Evolutionary conservation across 2,888 invertebrate species (phyloP).

Genomic region (Philopedon plagiatum): DNA sequence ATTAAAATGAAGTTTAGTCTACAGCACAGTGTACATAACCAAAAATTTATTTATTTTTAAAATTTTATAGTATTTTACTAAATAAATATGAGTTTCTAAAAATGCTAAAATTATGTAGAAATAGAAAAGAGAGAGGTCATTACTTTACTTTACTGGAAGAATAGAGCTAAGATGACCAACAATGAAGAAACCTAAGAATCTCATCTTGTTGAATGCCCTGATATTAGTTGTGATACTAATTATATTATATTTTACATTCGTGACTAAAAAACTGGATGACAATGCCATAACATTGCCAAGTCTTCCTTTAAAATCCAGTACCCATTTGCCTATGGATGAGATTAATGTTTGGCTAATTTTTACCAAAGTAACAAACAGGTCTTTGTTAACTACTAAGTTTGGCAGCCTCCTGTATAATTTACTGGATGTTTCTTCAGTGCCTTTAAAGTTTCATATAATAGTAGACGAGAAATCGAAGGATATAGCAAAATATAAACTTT

Average conservation of each 20-base stretch:
- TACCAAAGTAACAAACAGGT: slow-evolving; percentile 72
- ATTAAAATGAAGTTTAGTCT: no score
- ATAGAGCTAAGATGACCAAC: slow-evolving; percentile 36
- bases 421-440: slow-evolving; percentile 69
- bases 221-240: slow-evolving; percentile 55
- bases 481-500: slow-evolving; percentile 70
- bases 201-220: slow-evolving; percentile 55
- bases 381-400: slow-evolving; percentile 71
- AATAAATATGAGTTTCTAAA: no score
- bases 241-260: slow-evolving; percentile 55
- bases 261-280: slow-evolving; percentile 42
- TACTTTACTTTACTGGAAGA: not conserved
- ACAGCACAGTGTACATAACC: no score
- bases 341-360: slow-evolving; percentile 74
- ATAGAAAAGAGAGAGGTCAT: no score
- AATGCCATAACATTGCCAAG: slow-evolving; percentile 9
- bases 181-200: slow-evolving; percentile 53
- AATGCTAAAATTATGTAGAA: no score
- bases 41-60: no score
- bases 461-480: slow-evolving; percentile 73
- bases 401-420: slow-evolving; percentile 70
- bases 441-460: slow-evolving; percentile 75
- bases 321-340: slow-evolving; percentile 47
- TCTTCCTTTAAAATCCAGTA: not conserved
- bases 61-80: no score